Conservation (phyloP, 2,888 invertebrate species). For the Trissolcus brochymenae region DNA sequence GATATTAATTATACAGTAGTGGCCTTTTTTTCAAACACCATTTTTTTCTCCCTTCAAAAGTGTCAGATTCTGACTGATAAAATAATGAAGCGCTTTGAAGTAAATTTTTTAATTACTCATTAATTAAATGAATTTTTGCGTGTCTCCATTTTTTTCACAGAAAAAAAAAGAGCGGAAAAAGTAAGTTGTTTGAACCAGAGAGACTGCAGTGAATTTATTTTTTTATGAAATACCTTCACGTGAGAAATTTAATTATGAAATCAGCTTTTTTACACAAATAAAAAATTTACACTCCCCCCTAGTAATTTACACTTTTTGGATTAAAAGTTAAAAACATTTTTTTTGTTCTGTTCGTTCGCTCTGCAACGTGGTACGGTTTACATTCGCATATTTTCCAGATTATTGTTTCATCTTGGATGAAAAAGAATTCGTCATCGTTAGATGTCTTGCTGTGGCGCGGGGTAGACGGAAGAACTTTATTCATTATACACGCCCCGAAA, state of each 20-base stretch:
- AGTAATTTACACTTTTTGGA: too few species aligned
- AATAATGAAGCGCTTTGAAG: slow-evolving; percentile 4
- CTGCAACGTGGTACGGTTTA: too few species aligned
- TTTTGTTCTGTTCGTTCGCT: too few species aligned
- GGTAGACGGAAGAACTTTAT: slow-evolving; percentile 31
- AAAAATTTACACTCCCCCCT: too few species aligned
- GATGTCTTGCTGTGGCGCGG: slow-evolving; percentile 38
- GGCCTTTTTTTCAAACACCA: too few species aligned
- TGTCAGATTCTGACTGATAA: too few species aligned
- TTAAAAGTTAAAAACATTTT: too few species aligned
- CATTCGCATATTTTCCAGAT: background rate
- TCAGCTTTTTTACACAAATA: too few species aligned
- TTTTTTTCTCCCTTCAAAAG: too few species aligned
- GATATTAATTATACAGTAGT: too few species aligned
- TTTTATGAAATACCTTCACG: slow-evolving; percentile 1
- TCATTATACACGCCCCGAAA: slow-evolving; percentile 30
- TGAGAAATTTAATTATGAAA: background rate
- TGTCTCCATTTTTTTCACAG: slow-evolving; percentile 4
- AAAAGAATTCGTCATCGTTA: slow-evolving; percentile 24
- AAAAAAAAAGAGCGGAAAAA: background rate
- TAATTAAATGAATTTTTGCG: slow-evolving; percentile 27
- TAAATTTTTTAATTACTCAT: slow-evolving; percentile 10
- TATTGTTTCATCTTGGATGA: slow-evolving; percentile 2
- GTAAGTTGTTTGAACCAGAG: too few species aligned
- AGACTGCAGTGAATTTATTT: too few species aligned